Evolutionary conservation across 2,797 vertebrate species (phyloP).

Genomic region (Rhincodon typus): DNA sequence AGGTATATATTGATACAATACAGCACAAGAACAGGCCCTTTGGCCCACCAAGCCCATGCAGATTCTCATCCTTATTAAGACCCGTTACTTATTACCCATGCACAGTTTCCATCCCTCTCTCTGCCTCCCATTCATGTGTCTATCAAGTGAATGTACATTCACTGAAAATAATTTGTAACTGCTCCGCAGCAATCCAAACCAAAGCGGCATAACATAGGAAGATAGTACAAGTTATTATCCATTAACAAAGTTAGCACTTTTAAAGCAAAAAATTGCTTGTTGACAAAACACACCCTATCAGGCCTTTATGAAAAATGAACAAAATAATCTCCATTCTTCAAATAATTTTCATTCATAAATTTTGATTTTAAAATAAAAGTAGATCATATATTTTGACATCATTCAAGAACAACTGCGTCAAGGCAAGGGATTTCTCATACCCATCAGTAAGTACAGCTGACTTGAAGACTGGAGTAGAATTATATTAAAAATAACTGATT

Average conservation of each 20-base stretch:
- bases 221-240: neutral
- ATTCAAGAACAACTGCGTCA: neutral
- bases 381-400: neutral
- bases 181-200: neutral
- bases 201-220: neutral
- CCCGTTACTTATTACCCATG: too few relatives aligned
- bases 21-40: too few relatives aligned
- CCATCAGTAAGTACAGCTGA: neutral
- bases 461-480: neutral
- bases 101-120: too few relatives aligned
- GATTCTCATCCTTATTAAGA: too few relatives aligned
- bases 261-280: neutral
- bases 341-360: neutral
- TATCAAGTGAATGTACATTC: neutral
- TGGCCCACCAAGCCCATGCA: too few relatives aligned
- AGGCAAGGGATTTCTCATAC: neutral
- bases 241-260: neutral
- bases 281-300: neutral
- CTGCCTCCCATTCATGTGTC: too few relatives aligned
- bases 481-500: neutral
- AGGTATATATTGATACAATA: too few relatives aligned
- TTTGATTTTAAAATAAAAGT: neutral
- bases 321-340: neutral
- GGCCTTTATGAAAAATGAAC: neutral
- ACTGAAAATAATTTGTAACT: neutral